Conservation (phyloP, 2,797 vertebrate genomes). For the Capromys pilorides region DNA sequence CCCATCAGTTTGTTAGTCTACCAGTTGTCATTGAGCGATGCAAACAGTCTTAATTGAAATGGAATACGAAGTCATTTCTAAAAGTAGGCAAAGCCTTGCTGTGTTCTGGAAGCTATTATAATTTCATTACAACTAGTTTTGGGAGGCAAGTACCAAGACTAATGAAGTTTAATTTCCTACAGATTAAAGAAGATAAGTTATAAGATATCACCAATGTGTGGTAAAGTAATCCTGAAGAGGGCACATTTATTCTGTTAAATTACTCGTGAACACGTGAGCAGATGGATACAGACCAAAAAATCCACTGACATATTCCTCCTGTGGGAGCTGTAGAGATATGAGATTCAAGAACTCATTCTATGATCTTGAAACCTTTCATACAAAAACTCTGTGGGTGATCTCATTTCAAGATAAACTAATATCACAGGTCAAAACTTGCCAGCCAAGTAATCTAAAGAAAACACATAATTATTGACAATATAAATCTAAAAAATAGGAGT, state of each 20-base stretch:
- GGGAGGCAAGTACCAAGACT: constrained; percentile 71
- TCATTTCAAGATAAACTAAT: constrained; percentile 59
- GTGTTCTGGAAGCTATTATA: constrained; percentile 62
- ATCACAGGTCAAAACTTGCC: constrained; percentile 15
- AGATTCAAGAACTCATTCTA: background rate
- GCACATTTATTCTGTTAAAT: constrained; percentile 74
- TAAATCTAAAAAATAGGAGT: background rate
- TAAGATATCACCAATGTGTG: constrained; percentile 61
- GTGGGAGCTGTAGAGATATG: background rate
- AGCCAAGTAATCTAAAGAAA: constrained; percentile 25
- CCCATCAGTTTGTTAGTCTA: constrained; percentile 24
- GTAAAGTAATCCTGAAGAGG: constrained; percentile 67
- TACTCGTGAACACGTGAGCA: constrained; percentile 35
- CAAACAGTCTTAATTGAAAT: constrained; percentile 31
- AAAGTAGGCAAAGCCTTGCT: constrained; percentile 6
- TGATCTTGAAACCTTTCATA: constrained; percentile 25
- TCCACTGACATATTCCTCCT: background rate
- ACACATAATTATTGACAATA: constrained; percentile 45
- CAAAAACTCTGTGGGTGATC: constrained; percentile 27
- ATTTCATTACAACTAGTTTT: constrained; percentile 74
- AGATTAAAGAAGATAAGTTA: constrained; percentile 65
- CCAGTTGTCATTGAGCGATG: background rate
- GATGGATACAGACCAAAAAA: background rate
- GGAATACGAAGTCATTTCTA: constrained; percentile 59
- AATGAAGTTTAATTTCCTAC: constrained; percentile 79